These are phyloP conservation scores for Myathropa florea DNA, from an alignment of 2,888 invertebrate species.

Conservation along the genomic window DNA sequence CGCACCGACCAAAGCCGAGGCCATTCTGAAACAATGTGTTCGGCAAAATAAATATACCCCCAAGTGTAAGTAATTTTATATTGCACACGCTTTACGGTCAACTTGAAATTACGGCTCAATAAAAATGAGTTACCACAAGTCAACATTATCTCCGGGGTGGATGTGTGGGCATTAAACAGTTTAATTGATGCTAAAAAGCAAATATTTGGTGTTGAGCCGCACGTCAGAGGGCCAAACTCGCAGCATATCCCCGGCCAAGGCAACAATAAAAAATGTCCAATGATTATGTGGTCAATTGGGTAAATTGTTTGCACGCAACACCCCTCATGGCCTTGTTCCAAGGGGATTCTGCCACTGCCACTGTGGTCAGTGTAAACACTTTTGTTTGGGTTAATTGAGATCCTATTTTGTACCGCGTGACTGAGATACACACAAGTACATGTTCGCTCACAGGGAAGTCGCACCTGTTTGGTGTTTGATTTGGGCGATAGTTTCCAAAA, in stretches of 20 bases:
- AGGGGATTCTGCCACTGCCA: neutral
- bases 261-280: slow-evolving; percentile 17
- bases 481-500: neutral
- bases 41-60: slow-evolving; percentile 1
- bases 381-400: neutral
- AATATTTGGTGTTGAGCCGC: slow-evolving; percentile 12
- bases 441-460: neutral
- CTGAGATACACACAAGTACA: neutral
- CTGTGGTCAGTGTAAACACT: neutral
- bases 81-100: slow-evolving; percentile 28
- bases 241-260: neutral
- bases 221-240: slow-evolving; percentile 1
- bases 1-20: slow-evolving; percentile 2
- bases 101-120: slow-evolving; percentile 36
- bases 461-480: neutral
- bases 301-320: slow-evolving; percentile 1
- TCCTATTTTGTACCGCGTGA: neutral
- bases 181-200: slow-evolving; percentile 42
- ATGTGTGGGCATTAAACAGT: slow-evolving; percentile 15
- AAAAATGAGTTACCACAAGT: slow-evolving; percentile 29
- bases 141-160: slow-evolving; percentile 17
- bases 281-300: slow-evolving; percentile 20
- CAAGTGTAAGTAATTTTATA: slow-evolving; percentile 39
- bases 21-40: slow-evolving; percentile 7
- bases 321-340: neutral